A percentile compares a stretch with the other conserved stretches of the same genome.
Conservation (phyloP, 2,888 invertebrate genomes). For the Trichopoda pennipes region DNA sequence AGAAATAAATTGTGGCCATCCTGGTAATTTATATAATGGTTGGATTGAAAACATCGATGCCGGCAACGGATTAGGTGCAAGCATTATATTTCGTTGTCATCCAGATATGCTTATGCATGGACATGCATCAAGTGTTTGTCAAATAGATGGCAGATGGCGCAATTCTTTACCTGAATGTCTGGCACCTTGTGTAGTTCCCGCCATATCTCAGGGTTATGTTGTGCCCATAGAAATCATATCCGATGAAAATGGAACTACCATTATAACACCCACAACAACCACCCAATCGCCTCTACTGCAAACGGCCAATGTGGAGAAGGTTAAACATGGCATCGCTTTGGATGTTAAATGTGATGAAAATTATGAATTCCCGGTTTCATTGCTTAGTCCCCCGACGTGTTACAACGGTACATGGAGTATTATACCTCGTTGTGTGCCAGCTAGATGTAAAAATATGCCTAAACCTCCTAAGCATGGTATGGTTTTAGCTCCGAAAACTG, state of each 20-base stretch:
- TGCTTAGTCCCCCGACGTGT: constrained; percentile 89
- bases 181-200: constrained; percentile 97
- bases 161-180: constrained; percentile 93
- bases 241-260: constrained; percentile 79
- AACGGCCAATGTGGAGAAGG: constrained; percentile 82
- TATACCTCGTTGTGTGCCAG: constrained; percentile 91
- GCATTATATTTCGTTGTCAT: constrained; percentile 95
- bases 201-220: constrained; percentile 89
- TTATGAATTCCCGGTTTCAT: constrained; percentile 90
- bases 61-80: constrained; percentile 94
- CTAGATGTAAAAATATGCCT: constrained; percentile 92
- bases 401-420: constrained; percentile 98
- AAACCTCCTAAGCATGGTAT: constrained; percentile 94
- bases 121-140: constrained; percentile 93
- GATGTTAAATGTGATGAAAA: constrained; percentile 91
- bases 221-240: constrained; percentile 82
- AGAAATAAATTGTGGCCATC: constrained; percentile 98
- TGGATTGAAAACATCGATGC: constrained; percentile 95
- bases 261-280: constrained; percentile 77
- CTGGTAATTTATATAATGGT: constrained; percentile 96
- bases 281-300: constrained; percentile 71
- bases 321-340: constrained; percentile 85
- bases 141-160: constrained; percentile 96
- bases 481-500: constrained; percentile 98
- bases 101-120: constrained; percentile 95